A percentile compares a stretch with the other conserved stretches of the same genome.
Conservation (phyloP, 2,797 vertebrate genomes). For the Myoxocephalus aenaeus region DNA sequence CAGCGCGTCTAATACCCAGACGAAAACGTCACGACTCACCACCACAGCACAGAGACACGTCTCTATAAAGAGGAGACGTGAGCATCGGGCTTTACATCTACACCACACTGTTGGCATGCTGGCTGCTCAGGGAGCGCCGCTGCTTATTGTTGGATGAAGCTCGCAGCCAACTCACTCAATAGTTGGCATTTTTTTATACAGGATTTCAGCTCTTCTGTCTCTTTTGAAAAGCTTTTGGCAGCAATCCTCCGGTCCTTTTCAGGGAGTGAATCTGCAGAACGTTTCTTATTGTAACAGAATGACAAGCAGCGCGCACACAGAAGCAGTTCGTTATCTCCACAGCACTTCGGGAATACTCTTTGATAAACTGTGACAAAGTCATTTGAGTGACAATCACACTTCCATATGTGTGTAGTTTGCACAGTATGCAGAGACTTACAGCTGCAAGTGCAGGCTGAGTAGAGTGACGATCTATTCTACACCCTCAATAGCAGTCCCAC, state of each 20-base stretch:
- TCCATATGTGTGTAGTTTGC: conserved; percentile 27
- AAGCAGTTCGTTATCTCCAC: conserved; percentile 31
- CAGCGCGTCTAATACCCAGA: conserved; percentile 11
- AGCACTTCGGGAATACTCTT: conserved; percentile 15
- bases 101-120: not conserved
- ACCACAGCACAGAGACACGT: not conserved
- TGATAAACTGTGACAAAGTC: conserved; percentile 29
- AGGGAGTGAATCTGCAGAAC: conserved; percentile 7
- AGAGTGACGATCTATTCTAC: not conserved
- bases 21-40: not conserved
- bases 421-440: not conserved
- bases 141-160: conserved; percentile 21
- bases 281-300: conserved; percentile 4
- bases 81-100: not conserved
- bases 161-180: not conserved
- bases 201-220: conserved; percentile 27
- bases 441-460: not conserved
- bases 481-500: not conserved
- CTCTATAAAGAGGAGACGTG: not conserved
- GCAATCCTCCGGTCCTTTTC: not conserved
- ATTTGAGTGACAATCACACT: conserved; percentile 24
- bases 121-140: not conserved
- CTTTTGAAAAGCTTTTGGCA: conserved; percentile 35
- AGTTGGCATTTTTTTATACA: not conserved
- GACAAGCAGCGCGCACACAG: conserved; percentile 16